Conservation (phyloP, 37 sponge, comb jelly and placozoan species). For the Diacarnus erythraeanus region DNA sequence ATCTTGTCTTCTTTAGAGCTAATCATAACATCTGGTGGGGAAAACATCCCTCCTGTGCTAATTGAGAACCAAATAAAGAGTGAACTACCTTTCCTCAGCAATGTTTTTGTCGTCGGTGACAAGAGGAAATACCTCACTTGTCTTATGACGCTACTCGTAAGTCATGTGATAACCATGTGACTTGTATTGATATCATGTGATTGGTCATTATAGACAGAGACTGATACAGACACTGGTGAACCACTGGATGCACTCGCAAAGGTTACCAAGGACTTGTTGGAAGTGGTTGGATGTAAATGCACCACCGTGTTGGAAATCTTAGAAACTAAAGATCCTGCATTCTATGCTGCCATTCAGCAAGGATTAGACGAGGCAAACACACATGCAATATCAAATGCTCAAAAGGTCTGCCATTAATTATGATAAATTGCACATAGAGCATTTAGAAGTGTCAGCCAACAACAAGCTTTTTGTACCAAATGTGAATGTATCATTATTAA, state of each 20-base stretch:
- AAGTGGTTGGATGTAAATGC: conserved; percentile 35
- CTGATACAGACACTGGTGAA: conserved; percentile 72
- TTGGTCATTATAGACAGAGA: too few relatives aligned
- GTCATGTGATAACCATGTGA: too few relatives aligned
- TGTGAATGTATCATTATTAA: too few relatives aligned
- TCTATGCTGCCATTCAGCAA: conserved; percentile 77
- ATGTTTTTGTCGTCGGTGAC: conserved; percentile 83
- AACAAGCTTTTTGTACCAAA: too few relatives aligned
- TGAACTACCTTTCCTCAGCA: conserved; percentile 83
- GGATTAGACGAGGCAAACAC: conserved; percentile 71
- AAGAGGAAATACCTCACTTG: conserved; percentile 77
- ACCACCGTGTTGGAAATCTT: conserved; percentile 75
- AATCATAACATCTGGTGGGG: conserved; percentile 90
- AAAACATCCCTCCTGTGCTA: conserved; percentile 80
- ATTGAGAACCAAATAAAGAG: conserved; percentile 71
- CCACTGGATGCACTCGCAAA: conserved; percentile 61
- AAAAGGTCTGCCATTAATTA: conserved; percentile 77
- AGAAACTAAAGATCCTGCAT: conserved; percentile 45
- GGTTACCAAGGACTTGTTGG: conserved; percentile 27
- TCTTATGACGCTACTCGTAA: conserved; percentile 78
- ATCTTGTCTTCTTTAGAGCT: conserved; percentile 81
- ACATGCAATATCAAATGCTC: conserved; percentile 71
- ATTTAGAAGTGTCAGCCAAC: too few relatives aligned
- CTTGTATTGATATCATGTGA: too few relatives aligned
- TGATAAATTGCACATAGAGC: too few relatives aligned